phyloP scores from a whole-genome alignment of 2,888 invertebrate genomes.

The Drosophila barbarae region DNA sequence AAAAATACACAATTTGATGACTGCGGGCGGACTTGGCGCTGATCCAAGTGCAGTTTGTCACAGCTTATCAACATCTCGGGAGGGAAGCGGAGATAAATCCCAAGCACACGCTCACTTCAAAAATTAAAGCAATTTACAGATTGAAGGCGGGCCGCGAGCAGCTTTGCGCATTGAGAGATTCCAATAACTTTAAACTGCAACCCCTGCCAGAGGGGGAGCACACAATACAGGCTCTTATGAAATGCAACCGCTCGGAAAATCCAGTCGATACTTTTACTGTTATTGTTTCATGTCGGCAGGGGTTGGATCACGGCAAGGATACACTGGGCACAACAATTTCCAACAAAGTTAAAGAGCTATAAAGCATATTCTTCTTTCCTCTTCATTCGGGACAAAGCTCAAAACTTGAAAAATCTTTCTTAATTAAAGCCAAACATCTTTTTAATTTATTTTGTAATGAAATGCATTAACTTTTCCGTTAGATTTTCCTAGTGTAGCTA shows the following conservation, averaged over 20 bases:
- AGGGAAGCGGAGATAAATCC: slow-evolving; percentile 42
- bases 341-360: too few relatives aligned
- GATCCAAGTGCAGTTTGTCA: slow-evolving; percentile 68
- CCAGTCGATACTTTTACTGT: slow-evolving; percentile 72
- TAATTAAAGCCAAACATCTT: too few relatives aligned
- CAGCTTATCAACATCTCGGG: slow-evolving; percentile 71
- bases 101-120: slow-evolving; percentile 46
- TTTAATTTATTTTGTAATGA: neutral
- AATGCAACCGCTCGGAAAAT: slow-evolving; percentile 75
- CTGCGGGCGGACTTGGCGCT: slow-evolving; percentile 32
- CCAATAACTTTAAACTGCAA: slow-evolving; percentile 68
- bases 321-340: neutral
- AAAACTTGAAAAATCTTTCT: neutral
- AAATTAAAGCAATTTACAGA: slow-evolving; percentile 74
- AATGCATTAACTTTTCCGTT: neutral
- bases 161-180: slow-evolving; percentile 35
- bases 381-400: neutral
- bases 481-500: slow-evolving; percentile 2
- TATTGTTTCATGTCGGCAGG: slow-evolving; percentile 67
- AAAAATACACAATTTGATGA: slow-evolving; percentile 40
- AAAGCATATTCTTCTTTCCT: too few relatives aligned
- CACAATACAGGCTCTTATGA: slow-evolving; percentile 49
- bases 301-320: neutral
- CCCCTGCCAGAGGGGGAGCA: slow-evolving; percentile 1
- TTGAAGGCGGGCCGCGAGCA: slow-evolving; percentile 52